Evolutionary conservation across 2,113 vertebrate genomes (phyloP), one percentile per base, ranked within the genome.

Genomic region (Sebastes schlegelii): DNA sequence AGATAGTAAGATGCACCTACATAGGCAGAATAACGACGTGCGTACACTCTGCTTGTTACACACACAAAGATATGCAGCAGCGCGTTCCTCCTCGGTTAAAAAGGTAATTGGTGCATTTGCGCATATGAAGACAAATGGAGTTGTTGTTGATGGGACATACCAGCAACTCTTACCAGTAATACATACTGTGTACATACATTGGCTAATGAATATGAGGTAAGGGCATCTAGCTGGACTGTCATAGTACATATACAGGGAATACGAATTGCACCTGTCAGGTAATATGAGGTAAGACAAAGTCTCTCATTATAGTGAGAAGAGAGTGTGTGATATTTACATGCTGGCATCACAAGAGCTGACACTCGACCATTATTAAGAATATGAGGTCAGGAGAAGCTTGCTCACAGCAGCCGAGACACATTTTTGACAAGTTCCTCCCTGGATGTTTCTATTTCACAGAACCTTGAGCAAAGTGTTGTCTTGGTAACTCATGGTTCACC

Each of bases 381-480:
- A 26, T 72, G 55, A 71, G 74, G 71, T 77, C 74, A 65, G 63
- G 11, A 51, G 42, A 62, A 21, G 49, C 71, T 60, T 19, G 57
- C 45, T 71, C 19, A 67, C 40, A 73, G 48, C 79, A 65, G 79
- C 54, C 65, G 42, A 26, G 72, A 82, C 13, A 66, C 66, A 77
- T 73, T 80, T 84, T 68, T 73, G 77, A 84, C 75, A 77, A 67
- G 74, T 66, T 14, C 26, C 63, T 75, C 65, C 54, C 64, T 80
- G 17, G 23, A 21, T 76, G 77, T 72, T 26, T 72, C 52, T 75
- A 40, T 81, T 81, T 83, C 69, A 66, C 70, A 69, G 82, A 84
- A 72, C 82, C 78, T 23, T 74, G 84, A 77, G 57, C 76, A 73
- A 21, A 76, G 60, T 74, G 86, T 86, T 79, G 81, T 83, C 77